Percentiles rank a stretch among this genome's conserved stretches.
Evolutionary conservation across 2,797 vertebrate species (phyloP).

Genomic region (Meriones psammophilus): DNA sequence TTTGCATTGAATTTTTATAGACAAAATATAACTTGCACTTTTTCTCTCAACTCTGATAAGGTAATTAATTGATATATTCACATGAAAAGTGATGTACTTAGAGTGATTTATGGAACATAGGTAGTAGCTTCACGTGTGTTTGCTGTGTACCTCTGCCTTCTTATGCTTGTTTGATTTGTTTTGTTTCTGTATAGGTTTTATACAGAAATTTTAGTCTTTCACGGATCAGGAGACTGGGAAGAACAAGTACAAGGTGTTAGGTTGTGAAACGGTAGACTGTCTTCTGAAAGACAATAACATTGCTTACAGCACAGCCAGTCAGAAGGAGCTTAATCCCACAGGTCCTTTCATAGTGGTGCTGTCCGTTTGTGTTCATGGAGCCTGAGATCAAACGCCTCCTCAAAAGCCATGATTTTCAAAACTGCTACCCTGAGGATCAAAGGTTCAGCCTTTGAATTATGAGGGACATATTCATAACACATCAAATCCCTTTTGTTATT

Average conservation of each 20-base stretch:
- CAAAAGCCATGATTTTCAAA: background rate
- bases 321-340: background rate
- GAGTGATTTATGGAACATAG: background rate
- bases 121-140: background rate
- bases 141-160: background rate
- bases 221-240: background rate
- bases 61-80: background rate
- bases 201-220: background rate
- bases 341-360: background rate
- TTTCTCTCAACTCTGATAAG: background rate
- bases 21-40: background rate
- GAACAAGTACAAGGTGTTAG: background rate
- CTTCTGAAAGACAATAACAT: background rate
- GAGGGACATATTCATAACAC: background rate
- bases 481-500: background rate
- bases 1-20: background rate
- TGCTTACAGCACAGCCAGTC: background rate
- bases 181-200: background rate
- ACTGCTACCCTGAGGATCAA: background rate
- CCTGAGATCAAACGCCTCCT: background rate
- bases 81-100: background rate
- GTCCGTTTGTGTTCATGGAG: background rate
- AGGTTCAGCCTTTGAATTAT: background rate
- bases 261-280: background rate
- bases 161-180: background rate